Percentiles rank a stretch among this genome's conserved stretches.
Conservation (phyloP, 2,797 vertebrate genomes). For the Enteromius treurensis region DNA sequence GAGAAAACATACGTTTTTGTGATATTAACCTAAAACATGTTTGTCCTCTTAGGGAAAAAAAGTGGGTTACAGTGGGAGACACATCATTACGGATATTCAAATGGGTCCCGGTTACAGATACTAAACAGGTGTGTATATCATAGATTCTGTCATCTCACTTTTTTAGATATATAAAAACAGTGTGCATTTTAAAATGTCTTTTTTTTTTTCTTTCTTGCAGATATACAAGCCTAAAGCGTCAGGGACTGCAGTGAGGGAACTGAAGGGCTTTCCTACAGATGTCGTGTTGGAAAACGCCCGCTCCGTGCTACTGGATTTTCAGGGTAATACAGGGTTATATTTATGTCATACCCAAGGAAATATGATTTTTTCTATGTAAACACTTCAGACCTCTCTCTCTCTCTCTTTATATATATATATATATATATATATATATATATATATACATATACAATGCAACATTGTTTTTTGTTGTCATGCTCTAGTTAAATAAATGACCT, state of each 20-base stretch:
- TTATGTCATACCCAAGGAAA: constrained; percentile 4
- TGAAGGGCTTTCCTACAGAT: constrained; percentile 86
- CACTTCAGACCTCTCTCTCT: not conserved
- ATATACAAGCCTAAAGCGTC: constrained; percentile 92
- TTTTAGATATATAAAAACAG: not conserved
- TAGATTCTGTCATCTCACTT: not conserved
- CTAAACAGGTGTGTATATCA: constrained; percentile 85
- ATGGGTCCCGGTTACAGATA: constrained; percentile 96
- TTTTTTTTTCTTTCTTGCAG: constrained; percentile 67
- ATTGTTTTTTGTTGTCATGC: not conserved
- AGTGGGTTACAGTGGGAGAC: constrained; percentile 98
- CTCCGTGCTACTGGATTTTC: constrained; percentile 92
- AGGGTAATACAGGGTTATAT: constrained; percentile 79
- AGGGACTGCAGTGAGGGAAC: constrained; percentile 78
- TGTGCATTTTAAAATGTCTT: not conserved
- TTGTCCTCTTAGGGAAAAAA: constrained; percentile 89
- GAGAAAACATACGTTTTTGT: not conserved
- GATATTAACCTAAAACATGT: constrained; percentile 39
- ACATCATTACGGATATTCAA: constrained; percentile 97
- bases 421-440: not conserved
- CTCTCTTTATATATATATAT: not conserved
- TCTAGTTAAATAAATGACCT: not conserved
- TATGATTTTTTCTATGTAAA: constrained; percentile 23
- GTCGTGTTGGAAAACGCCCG: constrained; percentile 87
- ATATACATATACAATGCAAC: not conserved